Base-by-base conservation (phyloP, 2,797 vertebrate species). In the Setipinna tenuifilis region DNA sequence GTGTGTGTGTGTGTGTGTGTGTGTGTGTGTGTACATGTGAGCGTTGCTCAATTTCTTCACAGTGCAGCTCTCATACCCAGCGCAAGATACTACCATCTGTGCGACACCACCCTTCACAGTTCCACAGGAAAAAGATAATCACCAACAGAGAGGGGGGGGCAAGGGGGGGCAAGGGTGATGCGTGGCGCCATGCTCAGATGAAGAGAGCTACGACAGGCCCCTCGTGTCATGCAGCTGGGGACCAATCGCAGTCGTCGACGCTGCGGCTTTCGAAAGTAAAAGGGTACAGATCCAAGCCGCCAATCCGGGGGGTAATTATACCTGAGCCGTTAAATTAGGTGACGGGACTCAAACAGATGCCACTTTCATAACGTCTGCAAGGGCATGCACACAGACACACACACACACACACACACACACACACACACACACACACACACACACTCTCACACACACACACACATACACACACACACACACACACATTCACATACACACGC, bases 281-380 rank as follows among this genome's bases (percentile, higher is more conserved):
- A 54, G 50, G 71, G 71, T 78, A 35, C 87, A 28, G 84, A 89
- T 89, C 86, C 86, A 84, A 87, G 88, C 83, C 81, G 83, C 35
- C n/a, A 68, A 89, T 62, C 46, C 19, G 28, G 68, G 84, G 35
- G 68, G 84, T 85, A 90, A 92, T 93, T 90, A 91, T 91, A 90
- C 89, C 48, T 89, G 89, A 28, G 81, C 87, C 68, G 83, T 88
- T 88, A 90, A 91, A 93, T 93, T 92, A 91, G 89, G 91, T 89
- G 91, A 86, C 89, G 83, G 58, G 86, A 80, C 86, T 61, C 90
- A 86, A 90, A 90, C 91, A 94, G 93, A 93, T 93, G 91, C 90
- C 92, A 88, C 88, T 91, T 93, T 90, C 90, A 92, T 92, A 91
- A 92, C 61, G 87, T 89, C 86, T 82, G 86, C 90, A 91, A 92